phyloP scores from a whole-genome alignment of 2,113 vertebrate genomes.

The Microcebus ravelobensis region DNA sequence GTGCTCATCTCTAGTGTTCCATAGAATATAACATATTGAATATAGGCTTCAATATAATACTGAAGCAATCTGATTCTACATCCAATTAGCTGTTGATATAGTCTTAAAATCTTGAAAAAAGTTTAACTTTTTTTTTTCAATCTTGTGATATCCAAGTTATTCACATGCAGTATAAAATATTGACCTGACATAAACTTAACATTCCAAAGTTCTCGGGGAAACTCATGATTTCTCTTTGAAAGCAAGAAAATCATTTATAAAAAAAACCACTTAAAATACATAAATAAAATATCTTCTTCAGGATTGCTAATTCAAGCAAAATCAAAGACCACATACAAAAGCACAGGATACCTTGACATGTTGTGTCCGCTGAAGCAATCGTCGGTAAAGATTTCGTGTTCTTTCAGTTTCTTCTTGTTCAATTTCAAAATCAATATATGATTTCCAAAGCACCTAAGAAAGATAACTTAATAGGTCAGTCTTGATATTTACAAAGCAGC shows the following conservation, averaged over 20 bases:
- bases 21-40: background rate
- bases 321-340: background rate
- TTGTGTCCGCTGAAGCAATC: constrained; percentile 95
- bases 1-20: background rate
- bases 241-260: background rate
- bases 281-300: background rate
- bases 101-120: background rate
- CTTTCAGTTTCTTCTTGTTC: constrained; percentile 97
- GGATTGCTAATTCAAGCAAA: background rate
- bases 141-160: background rate
- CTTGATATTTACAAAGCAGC: constrained; percentile 26
- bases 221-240: background rate
- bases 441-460: constrained; percentile 97
- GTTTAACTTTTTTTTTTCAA: constrained; percentile 14
- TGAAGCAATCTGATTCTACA: constrained; percentile 9
- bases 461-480: background rate
- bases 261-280: background rate
- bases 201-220: constrained; percentile 8
- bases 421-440: constrained; percentile 98
- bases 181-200: background rate
- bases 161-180: background rate
- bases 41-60: background rate
- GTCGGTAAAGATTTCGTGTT: constrained; percentile 94
- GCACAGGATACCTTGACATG: constrained; percentile 92
- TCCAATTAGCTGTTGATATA: background rate